Percentiles rank a stretch among this genome's conserved stretches.
Evolutionary conservation across 2,113 vertebrate genomes (phyloP).

Genomic region (Rhombomys opimus): DNA sequence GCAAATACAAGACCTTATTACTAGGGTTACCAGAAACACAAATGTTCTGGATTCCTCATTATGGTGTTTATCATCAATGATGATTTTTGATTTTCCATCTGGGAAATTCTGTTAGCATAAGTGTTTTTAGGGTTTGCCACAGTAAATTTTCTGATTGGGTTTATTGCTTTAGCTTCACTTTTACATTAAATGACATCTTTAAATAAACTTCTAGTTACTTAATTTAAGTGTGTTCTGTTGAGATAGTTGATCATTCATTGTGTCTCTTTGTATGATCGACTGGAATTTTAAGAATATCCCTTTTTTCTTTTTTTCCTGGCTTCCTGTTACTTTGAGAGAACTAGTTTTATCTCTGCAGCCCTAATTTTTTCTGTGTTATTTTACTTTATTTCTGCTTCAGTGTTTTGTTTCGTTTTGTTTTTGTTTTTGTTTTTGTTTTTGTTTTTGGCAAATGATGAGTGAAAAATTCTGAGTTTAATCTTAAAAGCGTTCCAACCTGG

Average conservation of each 20-base stretch:
- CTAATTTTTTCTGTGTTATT: conserved; percentile 41
- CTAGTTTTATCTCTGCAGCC: not conserved
- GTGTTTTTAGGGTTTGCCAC: conserved; percentile 50
- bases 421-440: not conserved
- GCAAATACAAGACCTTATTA: not conserved
- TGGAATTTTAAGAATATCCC: conserved; percentile 29
- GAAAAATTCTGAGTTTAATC: conserved; percentile 13
- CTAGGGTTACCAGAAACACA: not conserved
- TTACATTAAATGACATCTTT: not conserved
- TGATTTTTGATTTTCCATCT: conserved; percentile 3
- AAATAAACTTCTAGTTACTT: not conserved
- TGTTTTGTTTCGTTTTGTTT: not conserved
- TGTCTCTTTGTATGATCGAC: conserved; percentile 23
- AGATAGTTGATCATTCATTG: not conserved
- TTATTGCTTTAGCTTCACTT: conserved; percentile 11
- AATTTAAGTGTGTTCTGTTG: not conserved
- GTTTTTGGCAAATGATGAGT: conserved; percentile 49
- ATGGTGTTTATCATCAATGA: conserved; percentile 43
- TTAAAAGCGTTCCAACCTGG: not conserved
- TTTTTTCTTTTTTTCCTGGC: not conserved
- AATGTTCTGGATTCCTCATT: conserved; percentile 58
- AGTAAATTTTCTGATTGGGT: not conserved
- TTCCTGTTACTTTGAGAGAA: not conserved
- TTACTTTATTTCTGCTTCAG: conserved; percentile 44
- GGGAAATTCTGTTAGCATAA: conserved; percentile 44